Conservation (phyloP, 2,113 vertebrate species). For the Peromyscus polionotus region DNA sequence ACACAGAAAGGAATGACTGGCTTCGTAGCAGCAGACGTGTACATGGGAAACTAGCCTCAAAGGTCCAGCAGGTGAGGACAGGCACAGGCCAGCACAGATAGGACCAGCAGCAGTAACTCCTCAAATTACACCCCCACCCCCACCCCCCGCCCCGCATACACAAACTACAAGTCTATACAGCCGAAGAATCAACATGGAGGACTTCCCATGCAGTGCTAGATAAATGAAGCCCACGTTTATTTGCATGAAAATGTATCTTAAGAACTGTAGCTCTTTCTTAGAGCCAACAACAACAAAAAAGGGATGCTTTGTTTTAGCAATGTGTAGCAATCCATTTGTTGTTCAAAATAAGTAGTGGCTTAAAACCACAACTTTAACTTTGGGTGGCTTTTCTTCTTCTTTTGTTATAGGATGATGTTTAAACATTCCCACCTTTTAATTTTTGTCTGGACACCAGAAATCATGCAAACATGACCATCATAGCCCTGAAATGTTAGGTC, state of each 20-base stretch:
- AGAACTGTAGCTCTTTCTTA: conserved; percentile 46
- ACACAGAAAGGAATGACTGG: neutral
- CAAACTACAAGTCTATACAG: neutral
- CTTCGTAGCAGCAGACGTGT: neutral
- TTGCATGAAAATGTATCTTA: conserved; percentile 54
- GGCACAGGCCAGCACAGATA: neutral
- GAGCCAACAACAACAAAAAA: conserved; percentile 38
- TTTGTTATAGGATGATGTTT: neutral
- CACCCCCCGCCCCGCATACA: neutral
- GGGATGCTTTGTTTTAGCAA: neutral
- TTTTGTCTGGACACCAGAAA: conserved; percentile 41
- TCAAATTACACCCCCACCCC: neutral
- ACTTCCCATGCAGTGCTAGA: neutral
- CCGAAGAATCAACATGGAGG: neutral
- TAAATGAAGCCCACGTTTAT: conserved; percentile 13
- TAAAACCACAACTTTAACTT: neutral
- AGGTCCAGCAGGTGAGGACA: neutral
- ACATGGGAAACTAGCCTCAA: neutral
- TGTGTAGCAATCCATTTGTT: conserved; percentile 3
- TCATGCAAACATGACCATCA: neutral
- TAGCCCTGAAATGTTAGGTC: neutral
- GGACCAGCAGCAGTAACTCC: neutral
- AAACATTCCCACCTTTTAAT: conserved; percentile 17
- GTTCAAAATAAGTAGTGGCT: conserved; percentile 52
- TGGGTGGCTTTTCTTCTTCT: neutral